Percentiles rank a stretch among this genome's conserved stretches.
Conservation (phyloP, 2,113 vertebrate genomes). For the Phocoena sinus region DNA sequence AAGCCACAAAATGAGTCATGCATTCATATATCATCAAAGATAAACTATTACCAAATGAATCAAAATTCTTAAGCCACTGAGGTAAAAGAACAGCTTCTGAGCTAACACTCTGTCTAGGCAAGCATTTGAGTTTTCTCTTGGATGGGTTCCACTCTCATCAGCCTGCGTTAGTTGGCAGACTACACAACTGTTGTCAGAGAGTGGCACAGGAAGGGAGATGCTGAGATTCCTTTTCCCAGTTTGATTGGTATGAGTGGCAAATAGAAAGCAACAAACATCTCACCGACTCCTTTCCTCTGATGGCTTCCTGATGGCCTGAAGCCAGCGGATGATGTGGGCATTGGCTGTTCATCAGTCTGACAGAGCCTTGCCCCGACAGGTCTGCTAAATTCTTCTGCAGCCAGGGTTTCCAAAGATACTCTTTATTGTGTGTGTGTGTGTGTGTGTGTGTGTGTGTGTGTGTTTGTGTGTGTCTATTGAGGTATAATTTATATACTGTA, state of each 20-base stretch:
- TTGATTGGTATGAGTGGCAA: not conserved
- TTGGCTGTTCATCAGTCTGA: not conserved
- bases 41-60: conserved; percentile 64
- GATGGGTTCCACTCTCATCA: conserved; percentile 29
- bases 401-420: not conserved
- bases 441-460: not conserved
- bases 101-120: conserved; percentile 15
- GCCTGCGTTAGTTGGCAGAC: conserved; percentile 38
- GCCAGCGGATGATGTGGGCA: not conserved
- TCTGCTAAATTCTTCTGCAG: not conserved
- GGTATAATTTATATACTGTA: not conserved
- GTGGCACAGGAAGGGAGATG: not conserved
- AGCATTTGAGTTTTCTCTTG: conserved; percentile 32
- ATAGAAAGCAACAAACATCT: not conserved
- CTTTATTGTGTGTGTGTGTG: not conserved
- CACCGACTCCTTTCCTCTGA: not conserved
- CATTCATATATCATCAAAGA: conserved; percentile 34
- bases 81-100: conserved; percentile 59
- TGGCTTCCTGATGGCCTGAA: not conserved
- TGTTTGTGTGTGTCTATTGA: not conserved
- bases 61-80: conserved; percentile 62
- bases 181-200: not conserved
- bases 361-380: not conserved
- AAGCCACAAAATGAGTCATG: conserved; percentile 54
- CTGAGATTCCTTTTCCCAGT: not conserved